Percentiles rank a stretch among this genome's conserved stretches.
Conservation (phyloP, 2,797 vertebrate species). For the Hozukius guyotensis region DNA sequence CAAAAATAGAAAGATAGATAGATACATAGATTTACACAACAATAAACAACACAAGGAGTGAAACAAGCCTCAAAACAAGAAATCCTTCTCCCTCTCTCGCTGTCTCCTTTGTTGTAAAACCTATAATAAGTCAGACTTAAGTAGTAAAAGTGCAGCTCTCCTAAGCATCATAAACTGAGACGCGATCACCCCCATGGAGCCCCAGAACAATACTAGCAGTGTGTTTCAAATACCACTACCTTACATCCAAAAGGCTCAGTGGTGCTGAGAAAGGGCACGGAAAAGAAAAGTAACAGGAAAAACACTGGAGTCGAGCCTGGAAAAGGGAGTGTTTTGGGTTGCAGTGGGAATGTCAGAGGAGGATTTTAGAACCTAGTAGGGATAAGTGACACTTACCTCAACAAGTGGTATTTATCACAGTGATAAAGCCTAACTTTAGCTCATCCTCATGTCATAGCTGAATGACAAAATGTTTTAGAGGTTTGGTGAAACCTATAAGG, state of each 20-base stretch:
- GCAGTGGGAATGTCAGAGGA: constrained; percentile 40
- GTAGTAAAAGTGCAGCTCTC: constrained; percentile 20
- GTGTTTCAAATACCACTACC: constrained; percentile 59
- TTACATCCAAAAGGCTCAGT: constrained; percentile 45
- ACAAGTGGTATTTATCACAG: constrained; percentile 41
- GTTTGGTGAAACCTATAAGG: constrained; percentile 37
- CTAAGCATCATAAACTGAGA: constrained; percentile 46
- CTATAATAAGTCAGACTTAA: not conserved
- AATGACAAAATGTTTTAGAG: constrained; percentile 38
- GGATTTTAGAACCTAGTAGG: constrained; percentile 43
- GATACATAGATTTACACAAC: not conserved
- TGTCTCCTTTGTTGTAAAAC: not conserved
- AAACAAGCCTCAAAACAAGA: not conserved
- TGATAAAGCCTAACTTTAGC: constrained; percentile 43
- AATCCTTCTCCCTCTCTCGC: not conserved
- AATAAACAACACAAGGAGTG: not conserved
- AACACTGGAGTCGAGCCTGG: constrained; percentile 58
- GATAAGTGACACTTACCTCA: constrained; percentile 57
- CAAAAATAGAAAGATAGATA: not conserved
- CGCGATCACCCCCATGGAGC: constrained; percentile 7
- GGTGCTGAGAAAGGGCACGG: constrained; percentile 34
- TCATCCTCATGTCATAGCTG: constrained; percentile 29
- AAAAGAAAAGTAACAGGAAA: constrained; percentile 62
- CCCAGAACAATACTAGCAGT: constrained; percentile 68
- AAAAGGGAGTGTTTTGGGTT: constrained; percentile 55